Conservation (phyloP, 2,797 vertebrate genomes). For the Leucoraja ocellata region DNA sequence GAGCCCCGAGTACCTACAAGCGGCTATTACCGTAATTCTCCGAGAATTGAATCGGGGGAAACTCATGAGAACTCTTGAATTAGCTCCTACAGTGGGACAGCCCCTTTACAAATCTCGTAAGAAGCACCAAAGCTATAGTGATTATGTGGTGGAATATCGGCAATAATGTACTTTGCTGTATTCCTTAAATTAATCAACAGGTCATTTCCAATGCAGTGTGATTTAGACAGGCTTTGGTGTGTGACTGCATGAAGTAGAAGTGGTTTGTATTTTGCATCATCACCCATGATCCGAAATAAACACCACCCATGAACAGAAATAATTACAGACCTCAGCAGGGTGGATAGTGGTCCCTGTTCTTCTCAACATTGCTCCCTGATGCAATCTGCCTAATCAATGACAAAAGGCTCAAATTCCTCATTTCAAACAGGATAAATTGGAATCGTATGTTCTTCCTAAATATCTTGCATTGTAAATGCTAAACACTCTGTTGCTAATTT, state of each 20-base stretch:
- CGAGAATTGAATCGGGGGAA: too few species aligned
- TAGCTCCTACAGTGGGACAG: too few species aligned
- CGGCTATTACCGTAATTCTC: too few species aligned
- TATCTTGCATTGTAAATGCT: neutral
- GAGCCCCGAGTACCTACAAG: too few species aligned
- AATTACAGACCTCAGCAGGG: neutral
- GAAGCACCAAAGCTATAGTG: neutral
- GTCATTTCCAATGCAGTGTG: neutral
- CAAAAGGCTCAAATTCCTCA: neutral
- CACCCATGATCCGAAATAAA: neutral
- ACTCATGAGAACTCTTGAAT: too few species aligned
- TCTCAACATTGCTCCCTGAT: too few species aligned
- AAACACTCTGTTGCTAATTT: neutral
- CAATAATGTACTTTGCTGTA: neutral
- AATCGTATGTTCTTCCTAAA: neutral
- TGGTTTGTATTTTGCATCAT: neutral
- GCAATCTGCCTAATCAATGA: neutral
- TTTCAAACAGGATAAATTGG: neutral
- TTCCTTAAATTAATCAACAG: neutral
- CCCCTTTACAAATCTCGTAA: neutral
- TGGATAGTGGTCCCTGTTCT: neutral
- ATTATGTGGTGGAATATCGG: neutral
- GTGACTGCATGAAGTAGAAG: neutral
- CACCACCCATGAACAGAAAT: neutral
- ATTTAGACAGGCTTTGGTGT: neutral